A percentile compares a stretch with the other conserved stretches of the same genome.
phyloP scores from a whole-genome alignment of 2,888 invertebrate species.

The Kuschelorhynchus macadamiae region DNA sequence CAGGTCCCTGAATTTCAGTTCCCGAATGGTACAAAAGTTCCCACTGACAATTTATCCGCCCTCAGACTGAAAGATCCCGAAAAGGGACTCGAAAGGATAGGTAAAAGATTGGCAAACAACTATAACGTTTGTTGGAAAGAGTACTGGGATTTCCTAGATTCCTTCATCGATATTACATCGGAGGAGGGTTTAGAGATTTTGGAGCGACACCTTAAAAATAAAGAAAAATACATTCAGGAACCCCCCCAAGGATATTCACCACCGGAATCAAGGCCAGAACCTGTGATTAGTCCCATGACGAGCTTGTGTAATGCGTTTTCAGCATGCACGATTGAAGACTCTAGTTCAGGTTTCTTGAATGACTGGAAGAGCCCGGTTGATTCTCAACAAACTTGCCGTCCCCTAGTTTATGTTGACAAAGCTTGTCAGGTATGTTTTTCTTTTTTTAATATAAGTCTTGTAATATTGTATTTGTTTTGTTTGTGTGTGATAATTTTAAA shows the following conservation, averaged over 20 bases:
- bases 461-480: too few relatives aligned
- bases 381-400: conserved; percentile 57
- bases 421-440: conserved; percentile 70
- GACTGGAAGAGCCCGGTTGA: conserved; percentile 53
- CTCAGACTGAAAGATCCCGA: conserved; percentile 76
- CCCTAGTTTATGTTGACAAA: conserved; percentile 74
- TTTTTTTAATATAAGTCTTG: too few relatives aligned
- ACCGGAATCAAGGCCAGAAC: conserved; percentile 36
- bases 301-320: conserved; percentile 75
- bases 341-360: conserved; percentile 55
- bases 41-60: conserved; percentile 48
- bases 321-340: conserved; percentile 71
- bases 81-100: conserved; percentile 91
- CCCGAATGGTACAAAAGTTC: conserved; percentile 45
- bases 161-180: conserved; percentile 83
- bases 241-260: conserved; percentile 36
- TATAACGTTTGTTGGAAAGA: conserved; percentile 88
- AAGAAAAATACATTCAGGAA: conserved; percentile 35
- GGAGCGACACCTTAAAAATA: conserved; percentile 77
- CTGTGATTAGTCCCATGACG: conserved; percentile 71
- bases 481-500: too few relatives aligned
- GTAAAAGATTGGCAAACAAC: conserved; percentile 80
- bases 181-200: conserved; percentile 80
- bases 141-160: conserved; percentile 92
- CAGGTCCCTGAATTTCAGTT: conserved; percentile 64